These are phyloP conservation scores for Parnassius smintheus DNA, from an alignment of 2,888 invertebrate genomes.

Conservation along the genomic window DNA sequence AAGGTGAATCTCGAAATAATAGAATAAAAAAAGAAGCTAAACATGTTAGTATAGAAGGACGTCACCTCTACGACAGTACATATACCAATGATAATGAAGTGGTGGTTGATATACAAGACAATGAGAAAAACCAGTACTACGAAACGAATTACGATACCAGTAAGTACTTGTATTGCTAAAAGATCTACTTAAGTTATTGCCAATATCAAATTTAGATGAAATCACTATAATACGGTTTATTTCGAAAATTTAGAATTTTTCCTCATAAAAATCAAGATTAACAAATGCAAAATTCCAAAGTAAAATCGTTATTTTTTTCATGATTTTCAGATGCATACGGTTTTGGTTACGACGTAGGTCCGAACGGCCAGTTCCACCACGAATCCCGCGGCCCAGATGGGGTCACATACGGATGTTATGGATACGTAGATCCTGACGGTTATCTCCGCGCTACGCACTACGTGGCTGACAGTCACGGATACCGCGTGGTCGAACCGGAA, in stretches of 20 bases:
- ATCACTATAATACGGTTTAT: too few relatives aligned
- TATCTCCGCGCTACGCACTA: slow-evolving; percentile 86
- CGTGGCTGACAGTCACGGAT: slow-evolving; percentile 89
- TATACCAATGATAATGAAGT: slow-evolving; percentile 78
- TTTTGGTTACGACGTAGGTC: slow-evolving; percentile 89
- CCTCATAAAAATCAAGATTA: too few relatives aligned
- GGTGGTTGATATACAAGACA: slow-evolving; percentile 87
- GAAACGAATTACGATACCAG: slow-evolving; percentile 88
- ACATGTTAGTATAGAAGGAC: slow-evolving; percentile 44
- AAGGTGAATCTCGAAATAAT: slow-evolving; percentile 40
- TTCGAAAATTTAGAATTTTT: too few relatives aligned
- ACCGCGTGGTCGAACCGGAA: slow-evolving; percentile 86
- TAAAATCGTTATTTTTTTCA: neutral
- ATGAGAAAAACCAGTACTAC: slow-evolving; percentile 87
- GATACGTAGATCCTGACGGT: slow-evolving; percentile 86
- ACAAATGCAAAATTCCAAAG: too few relatives aligned
- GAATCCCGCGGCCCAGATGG: slow-evolving; percentile 88
- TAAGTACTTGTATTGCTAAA: slow-evolving; percentile 62
- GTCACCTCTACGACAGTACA: slow-evolving; percentile 42
- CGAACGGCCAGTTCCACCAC: slow-evolving; percentile 89
- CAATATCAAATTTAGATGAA: too few relatives aligned
- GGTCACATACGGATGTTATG: slow-evolving; percentile 90
- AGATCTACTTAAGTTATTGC: too few relatives aligned
- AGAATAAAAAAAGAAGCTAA: slow-evolving; percentile 28
- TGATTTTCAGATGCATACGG: slow-evolving; percentile 83